Percentiles rank a stretch among this genome's conserved stretches.
Conservation (phyloP, 2,888 invertebrate species). For the Tribolium freemani region DNA sequence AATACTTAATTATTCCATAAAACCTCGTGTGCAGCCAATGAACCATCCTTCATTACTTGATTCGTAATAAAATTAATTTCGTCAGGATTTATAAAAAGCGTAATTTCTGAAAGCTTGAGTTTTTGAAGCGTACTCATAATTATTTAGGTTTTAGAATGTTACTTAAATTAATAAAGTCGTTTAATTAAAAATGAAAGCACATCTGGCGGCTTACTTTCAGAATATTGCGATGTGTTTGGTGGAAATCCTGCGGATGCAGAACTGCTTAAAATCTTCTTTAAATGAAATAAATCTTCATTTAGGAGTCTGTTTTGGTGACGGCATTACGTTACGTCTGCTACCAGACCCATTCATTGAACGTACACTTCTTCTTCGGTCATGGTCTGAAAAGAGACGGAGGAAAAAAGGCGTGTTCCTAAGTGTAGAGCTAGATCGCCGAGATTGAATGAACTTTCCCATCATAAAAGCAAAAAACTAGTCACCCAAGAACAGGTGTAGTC, state of each 20-base stretch:
- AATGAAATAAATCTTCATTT: slow-evolving; percentile 23
- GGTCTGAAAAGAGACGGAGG: slow-evolving; percentile 10
- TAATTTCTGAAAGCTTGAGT: not conserved
- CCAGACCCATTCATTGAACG: not conserved
- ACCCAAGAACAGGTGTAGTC: slow-evolving; percentile 61
- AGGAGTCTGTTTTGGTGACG: slow-evolving; percentile 25
- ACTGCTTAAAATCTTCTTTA: slow-evolving; percentile 9
- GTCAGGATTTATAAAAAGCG: slow-evolving; percentile 9
- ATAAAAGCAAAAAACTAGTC: slow-evolving; percentile 57
- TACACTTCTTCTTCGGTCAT: slow-evolving; percentile 6
- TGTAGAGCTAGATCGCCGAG: slow-evolving; percentile 37
- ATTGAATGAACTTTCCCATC: slow-evolving; percentile 63
- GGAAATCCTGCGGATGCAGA: not conserved
- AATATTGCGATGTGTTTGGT: slow-evolving; percentile 16
- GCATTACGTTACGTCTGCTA: slow-evolving; percentile 13
- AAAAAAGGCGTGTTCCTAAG: slow-evolving; percentile 16
- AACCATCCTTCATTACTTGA: not conserved
- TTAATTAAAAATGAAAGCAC: slow-evolving; percentile 33
- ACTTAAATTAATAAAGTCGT: slow-evolving; percentile 28
- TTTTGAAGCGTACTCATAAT: slow-evolving; percentile 19
- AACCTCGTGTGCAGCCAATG: no score
- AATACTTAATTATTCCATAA: not conserved
- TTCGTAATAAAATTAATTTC: slow-evolving; percentile 17
- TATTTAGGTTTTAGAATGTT: slow-evolving; percentile 26
- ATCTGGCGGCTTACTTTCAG: slow-evolving; percentile 20